These are phyloP conservation scores for Plebejus melissa DNA, from an alignment of 2,888 invertebrate species.

Conservation along the genomic window DNA sequence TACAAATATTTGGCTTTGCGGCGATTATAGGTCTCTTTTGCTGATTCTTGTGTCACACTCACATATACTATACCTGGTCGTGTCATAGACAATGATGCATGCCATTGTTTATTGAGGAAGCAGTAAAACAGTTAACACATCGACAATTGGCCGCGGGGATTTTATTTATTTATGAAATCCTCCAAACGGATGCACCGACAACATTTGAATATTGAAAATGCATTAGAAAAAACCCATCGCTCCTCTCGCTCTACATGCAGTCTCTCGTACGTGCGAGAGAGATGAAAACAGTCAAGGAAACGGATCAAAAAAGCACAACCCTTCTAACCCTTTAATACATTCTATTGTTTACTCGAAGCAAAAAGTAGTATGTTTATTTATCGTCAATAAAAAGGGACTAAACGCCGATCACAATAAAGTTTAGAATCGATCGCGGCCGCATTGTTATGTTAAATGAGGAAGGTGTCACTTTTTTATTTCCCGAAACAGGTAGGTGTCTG, in stretches of 20 bases:
- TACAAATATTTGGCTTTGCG: no score
- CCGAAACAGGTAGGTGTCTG: slow-evolving; percentile 64
- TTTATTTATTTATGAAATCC: slow-evolving; percentile 69
- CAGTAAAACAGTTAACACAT: slow-evolving; percentile 65
- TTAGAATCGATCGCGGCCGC: slow-evolving; percentile 36
- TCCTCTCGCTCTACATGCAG: slow-evolving; percentile 46
- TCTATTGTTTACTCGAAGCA: slow-evolving; percentile 61
- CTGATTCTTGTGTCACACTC: neutral
- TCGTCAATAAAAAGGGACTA: slow-evolving; percentile 43
- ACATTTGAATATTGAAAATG: slow-evolving; percentile 74
- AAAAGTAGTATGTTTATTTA: slow-evolving; percentile 50
- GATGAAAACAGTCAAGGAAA: slow-evolving; percentile 65
- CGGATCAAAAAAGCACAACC: slow-evolving; percentile 75
- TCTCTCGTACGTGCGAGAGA: slow-evolving; percentile 46
- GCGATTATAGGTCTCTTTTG: neutral
- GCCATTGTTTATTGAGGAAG: slow-evolving; percentile 61
- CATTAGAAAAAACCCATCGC: slow-evolving; percentile 52
- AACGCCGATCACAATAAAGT: slow-evolving; percentile 43
- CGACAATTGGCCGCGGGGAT: slow-evolving; percentile 56
- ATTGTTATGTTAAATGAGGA: slow-evolving; percentile 49
- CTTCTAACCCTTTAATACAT: slow-evolving; percentile 72
- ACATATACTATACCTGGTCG: neutral
- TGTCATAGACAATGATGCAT: neutral
- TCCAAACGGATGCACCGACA: slow-evolving; percentile 74
- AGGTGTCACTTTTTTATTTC: slow-evolving; percentile 57